Base-by-base conservation (phyloP, 2,888 invertebrate species). In the Apamea sordens region DNA sequence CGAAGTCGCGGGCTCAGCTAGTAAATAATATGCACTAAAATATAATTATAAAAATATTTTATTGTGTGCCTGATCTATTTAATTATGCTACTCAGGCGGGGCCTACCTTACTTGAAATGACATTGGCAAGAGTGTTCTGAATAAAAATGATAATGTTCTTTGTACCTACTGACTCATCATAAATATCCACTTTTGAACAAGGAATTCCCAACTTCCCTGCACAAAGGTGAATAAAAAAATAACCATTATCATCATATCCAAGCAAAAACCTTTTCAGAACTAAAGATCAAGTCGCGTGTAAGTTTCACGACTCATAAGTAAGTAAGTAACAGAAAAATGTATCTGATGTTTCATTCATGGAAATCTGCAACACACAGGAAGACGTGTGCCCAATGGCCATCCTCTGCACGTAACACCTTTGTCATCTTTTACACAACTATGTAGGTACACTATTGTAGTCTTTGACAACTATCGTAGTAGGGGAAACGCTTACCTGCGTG, bases 351-450 rank as follows among this genome's bases (percentile, higher is more conserved):
- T n/a, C n/a, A 32, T 64, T 75, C 32, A 64, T 64, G 32, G 24
- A 18, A 72, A 36, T 24, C 32, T 47, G 24, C 32, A 36, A 1
- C n/a, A 74, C 61, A 50, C 80, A 80, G 41, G 59, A 81, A 36
- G 32, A 50, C 7, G 63, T 10, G 50, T 61, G 5, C 81, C n/a
- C 41, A 80, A 71, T 77, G 18, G 13, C 10, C 81, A 80, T 50
- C 50, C 50, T 69, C 18, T 47, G 18, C 6, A 18, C 24, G 24
- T 50, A 15, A 44, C 2, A 53, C 11, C 15, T 56, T 67, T 56
- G n/a, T 78, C n/a, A 2, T 53, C 15, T 28, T 63, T 73, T 53
- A 41, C 50, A 44, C 50, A 71, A 81, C n/a, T 24, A 50, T 18
- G n/a, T n/a, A n/a, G n/a, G n/a, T n/a, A n/a, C n/a, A n/a, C n/a